A percentile compares a stretch with the other conserved stretches of the same genome.
These are phyloP conservation scores for Cairina moschata DNA, from an alignment of 2,113 vertebrate genomes.

Conservation along the genomic window DNA sequence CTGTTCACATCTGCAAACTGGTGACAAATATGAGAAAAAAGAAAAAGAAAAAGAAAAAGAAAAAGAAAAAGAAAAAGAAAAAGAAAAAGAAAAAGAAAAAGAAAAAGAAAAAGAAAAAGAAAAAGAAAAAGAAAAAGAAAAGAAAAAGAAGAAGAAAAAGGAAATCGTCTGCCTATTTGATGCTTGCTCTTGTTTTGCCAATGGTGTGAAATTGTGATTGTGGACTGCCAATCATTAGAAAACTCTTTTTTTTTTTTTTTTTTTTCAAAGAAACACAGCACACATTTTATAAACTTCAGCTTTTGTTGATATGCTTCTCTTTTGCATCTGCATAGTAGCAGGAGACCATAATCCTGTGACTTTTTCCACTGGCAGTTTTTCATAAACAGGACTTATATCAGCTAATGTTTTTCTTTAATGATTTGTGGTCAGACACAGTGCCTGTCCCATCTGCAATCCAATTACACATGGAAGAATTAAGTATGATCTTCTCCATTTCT, in stretches of 20 bases:
- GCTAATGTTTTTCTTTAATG: conserved; percentile 57
- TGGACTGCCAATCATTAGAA: not conserved
- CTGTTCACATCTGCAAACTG: not conserved
- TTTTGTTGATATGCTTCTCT: conserved; percentile 18
- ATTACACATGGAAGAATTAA: conserved; percentile 39
- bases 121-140: not conserved
- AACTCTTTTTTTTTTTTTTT: not conserved
- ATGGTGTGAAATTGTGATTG: not conserved
- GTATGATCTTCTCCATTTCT: not conserved
- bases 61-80: not conserved
- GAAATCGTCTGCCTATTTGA: not conserved
- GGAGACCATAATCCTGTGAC: conserved; percentile 16
- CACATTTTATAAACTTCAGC: conserved; percentile 14
- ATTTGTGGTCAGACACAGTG: conserved; percentile 46
- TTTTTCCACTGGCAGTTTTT: conserved; percentile 52
- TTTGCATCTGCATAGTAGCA: conserved; percentile 29
- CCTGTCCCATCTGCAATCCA: conserved; percentile 35
- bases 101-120: too few species aligned
- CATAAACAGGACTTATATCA: conserved; percentile 41
- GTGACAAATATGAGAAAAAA: not conserved
- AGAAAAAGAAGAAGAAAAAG: not conserved
- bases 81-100: not conserved
- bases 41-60: not conserved
- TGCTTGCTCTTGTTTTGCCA: not conserved
- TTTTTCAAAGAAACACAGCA: not conserved